Base-by-base conservation (phyloP, 2,797 vertebrate species). In the Chloroceryle amazona region DNA sequence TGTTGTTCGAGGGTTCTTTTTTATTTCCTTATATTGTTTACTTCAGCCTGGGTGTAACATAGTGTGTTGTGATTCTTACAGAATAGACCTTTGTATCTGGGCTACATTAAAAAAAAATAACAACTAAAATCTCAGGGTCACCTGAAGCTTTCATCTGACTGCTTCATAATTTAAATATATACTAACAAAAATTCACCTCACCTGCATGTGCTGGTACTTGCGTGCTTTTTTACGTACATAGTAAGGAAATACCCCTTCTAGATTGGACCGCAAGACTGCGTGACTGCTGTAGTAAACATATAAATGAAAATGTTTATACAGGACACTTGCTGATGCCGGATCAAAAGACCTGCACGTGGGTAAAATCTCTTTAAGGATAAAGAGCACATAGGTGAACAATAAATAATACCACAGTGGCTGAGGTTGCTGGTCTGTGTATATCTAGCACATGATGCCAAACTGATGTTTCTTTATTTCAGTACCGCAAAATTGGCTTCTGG, bases 401-500 rank as follows among this genome's bases (percentile, higher is more conserved):
- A 39, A 86, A 46, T 81, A 44, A 76, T 70, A 5, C 5, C 26
- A 4, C 58, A 79, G n/a, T 75, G 33, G 29, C 73, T 84, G 73
- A 91, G 37, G 66, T 57, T 86, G 66, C 62, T 65, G 52, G n/a
- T 86, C 13, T 67, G 44, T 83, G 68, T 42, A 14, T 18, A 4
- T 62, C 31, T 47, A 47, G n/a, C 61, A 42, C 7, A 3, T 35
- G 62, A 8, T 3, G 0, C 82, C 80, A 81, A 94, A 68, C 55
- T 65, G 67, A 39, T 85, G n/a, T 84, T 88, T 78, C 81, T 96
- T 86, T 88, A 79, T 97, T 98, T 94, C 97, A 99, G 99, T 89
- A 99, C 99, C 46, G 99, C 99, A 92, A 99, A 98, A 91, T 97
- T 99, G 44, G 99, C 99, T 67, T 96, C 99, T 80, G 99, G 99